Conservation (phyloP, 1,140 invertebrate genomes). For the Lerema accius region DNA sequence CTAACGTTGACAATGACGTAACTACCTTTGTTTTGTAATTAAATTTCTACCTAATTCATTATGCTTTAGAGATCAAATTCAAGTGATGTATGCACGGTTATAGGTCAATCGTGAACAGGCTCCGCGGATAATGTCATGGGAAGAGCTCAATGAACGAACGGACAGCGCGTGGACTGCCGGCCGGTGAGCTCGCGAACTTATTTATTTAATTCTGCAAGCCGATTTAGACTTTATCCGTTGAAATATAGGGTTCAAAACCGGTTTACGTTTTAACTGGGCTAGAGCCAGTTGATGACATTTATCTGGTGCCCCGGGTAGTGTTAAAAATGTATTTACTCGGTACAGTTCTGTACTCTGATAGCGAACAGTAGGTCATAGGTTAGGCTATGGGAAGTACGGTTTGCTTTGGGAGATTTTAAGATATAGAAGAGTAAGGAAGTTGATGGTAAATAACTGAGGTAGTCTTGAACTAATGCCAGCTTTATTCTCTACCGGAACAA, state of each 20-base stretch:
- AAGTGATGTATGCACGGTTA: constrained; percentile 12
- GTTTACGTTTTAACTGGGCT: constrained; percentile 3
- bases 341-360: background rate
- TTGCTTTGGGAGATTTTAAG: background rate
- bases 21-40: background rate
- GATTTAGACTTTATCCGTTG: constrained; percentile 36
- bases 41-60: constrained; percentile 29
- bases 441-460: no score
- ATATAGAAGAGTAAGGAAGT: no score
- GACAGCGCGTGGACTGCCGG: constrained; percentile 74
- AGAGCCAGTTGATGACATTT: constrained; percentile 25
- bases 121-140: constrained; percentile 78
- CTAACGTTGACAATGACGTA: constrained; percentile 41
- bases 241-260: constrained; percentile 20
- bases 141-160: constrained; percentile 79
- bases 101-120: constrained; percentile 53
- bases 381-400: background rate
- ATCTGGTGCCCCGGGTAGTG: background rate
- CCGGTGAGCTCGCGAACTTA: constrained; percentile 60
- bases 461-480: no score
- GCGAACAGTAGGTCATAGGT: background rate
- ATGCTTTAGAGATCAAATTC: constrained; percentile 32
- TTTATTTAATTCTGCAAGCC: constrained; percentile 41
- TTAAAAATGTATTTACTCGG: background rate
- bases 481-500: no score